Percentiles rank a stretch among this genome's conserved stretches.
These are phyloP conservation scores for Calcarius ornatus DNA, from an alignment of 2,113 vertebrate genomes.

Conservation along the genomic window DNA sequence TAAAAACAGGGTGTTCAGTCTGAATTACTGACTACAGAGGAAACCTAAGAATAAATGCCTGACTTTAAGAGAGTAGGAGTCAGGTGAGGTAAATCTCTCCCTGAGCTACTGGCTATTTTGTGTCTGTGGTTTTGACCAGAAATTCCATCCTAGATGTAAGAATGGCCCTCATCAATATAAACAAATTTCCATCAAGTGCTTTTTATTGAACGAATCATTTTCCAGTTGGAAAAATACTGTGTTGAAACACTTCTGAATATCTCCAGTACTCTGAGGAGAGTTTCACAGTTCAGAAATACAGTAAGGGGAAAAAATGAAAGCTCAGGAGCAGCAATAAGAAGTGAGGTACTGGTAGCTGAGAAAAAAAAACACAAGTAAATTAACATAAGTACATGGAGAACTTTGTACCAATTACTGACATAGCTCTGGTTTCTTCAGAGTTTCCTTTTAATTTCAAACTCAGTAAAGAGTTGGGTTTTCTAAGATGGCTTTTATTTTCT, in stretches of 20 bases:
- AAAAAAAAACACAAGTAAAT: neutral
- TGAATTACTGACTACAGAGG: conserved; percentile 36
- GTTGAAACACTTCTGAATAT: neutral
- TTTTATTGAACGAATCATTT: neutral
- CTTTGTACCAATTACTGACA: neutral
- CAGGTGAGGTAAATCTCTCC: conserved; percentile 51
- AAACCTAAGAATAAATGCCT: conserved; percentile 35
- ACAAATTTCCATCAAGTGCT: neutral
- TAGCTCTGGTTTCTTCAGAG: neutral
- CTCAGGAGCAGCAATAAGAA: neutral
- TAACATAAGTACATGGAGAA: neutral
- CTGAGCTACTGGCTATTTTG: neutral
- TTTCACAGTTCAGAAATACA: neutral
- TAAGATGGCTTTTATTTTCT: neutral
- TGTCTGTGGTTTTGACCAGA: conserved; percentile 33
- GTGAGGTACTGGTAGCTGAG: neutral
- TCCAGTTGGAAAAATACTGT: neutral
- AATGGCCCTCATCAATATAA: conserved; percentile 2
- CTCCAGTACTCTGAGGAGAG: neutral
- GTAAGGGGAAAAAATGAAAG: neutral
- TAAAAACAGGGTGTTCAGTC: conserved; percentile 20
- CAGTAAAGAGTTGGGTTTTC: neutral
- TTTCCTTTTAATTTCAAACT: neutral
- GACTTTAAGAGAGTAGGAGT: neutral
- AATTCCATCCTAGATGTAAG: neutral